Percentiles rank a stretch among this genome's conserved stretches.
Evolutionary conservation across 2,797 vertebrate species (phyloP).

Genomic region (Enteromius unitaeniatus): DNA sequence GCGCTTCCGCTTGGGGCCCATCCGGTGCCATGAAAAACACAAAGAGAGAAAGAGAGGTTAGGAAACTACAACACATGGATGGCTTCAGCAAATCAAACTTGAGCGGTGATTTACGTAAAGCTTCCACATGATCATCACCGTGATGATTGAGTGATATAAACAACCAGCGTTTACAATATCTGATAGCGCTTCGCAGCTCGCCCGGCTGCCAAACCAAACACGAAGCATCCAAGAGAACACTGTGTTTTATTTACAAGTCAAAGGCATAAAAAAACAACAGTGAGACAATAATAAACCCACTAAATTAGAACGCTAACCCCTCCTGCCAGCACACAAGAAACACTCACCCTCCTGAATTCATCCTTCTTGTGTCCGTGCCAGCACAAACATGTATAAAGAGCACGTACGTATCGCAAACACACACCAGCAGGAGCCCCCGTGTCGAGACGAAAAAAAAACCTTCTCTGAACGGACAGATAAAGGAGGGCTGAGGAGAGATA

Average conservation of each 20-base stretch:
- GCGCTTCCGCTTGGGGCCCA: slow-evolving; percentile 74
- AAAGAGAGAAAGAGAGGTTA: slow-evolving; percentile 59
- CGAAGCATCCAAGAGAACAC: slow-evolving; percentile 18
- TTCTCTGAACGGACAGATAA: slow-evolving; percentile 55
- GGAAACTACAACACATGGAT: slow-evolving; percentile 41
- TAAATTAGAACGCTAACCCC: slow-evolving; percentile 5
- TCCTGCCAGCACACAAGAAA: not conserved
- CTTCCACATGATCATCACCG: not conserved
- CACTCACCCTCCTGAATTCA: not conserved
- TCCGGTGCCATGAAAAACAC: slow-evolving; percentile 68
- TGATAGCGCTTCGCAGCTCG: not conserved
- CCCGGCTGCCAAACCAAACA: slow-evolving; percentile 35
- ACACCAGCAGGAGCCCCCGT: slow-evolving; percentile 55
- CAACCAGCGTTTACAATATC: slow-evolving; percentile 1
- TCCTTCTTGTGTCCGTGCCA: slow-evolving; percentile 27
- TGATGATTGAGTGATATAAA: slow-evolving; percentile 3
- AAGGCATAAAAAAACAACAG: not conserved
- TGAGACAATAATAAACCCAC: not conserved
- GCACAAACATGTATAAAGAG: slow-evolving; percentile 45
- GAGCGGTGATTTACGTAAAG: not conserved
- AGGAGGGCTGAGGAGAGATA: slow-evolving; percentile 30
- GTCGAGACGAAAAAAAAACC: slow-evolving; percentile 58
- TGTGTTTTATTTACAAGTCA: slow-evolving; percentile 34
- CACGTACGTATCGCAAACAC: slow-evolving; percentile 30
- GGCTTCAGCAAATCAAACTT: slow-evolving; percentile 17